Evolutionary conservation across 2,888 invertebrate species (phyloP).

Genomic region (Xylocampa areola): DNA sequence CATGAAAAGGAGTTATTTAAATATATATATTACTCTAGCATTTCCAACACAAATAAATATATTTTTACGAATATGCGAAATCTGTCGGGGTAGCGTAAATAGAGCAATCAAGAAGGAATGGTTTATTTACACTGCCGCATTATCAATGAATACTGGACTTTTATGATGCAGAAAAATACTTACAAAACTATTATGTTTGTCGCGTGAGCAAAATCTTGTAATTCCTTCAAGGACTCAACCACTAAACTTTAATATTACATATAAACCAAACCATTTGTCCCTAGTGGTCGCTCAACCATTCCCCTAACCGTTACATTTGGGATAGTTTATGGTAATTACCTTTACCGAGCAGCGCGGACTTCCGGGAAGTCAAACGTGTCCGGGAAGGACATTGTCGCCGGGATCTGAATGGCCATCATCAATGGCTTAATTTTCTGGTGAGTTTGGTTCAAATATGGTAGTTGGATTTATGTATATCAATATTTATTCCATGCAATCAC

Average conservation of each 20-base stretch:
- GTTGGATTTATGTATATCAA: neutral
- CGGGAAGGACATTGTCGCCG: constrained; percentile 1
- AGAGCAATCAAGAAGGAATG: too few species aligned
- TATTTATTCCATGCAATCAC: neutral
- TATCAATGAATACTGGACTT: neutral
- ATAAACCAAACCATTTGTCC: constrained; percentile 20
- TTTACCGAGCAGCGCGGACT: constrained; percentile 12
- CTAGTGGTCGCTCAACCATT: constrained; percentile 5
- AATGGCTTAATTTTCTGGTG: constrained; percentile 9
- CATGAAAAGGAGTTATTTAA: neutral
- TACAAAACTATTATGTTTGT: too few species aligned
- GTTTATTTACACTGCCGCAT: neutral
- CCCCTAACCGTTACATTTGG: constrained; percentile 34
- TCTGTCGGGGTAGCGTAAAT: too few species aligned
- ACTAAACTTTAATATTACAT: constrained; percentile 13
- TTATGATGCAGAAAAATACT: neutral
- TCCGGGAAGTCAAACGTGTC: constrained; percentile 15
- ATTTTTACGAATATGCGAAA: too few species aligned
- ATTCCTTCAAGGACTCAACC: neutral
- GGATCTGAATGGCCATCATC: constrained; percentile 4
- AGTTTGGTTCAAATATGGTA: neutral
- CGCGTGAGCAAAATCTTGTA: too few species aligned
- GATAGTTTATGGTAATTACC: constrained; percentile 52
- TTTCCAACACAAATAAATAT: too few species aligned
- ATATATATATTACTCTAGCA: too few species aligned